Evolutionary conservation across 2,888 invertebrate genomes (phyloP).

Genomic region (Fragum sueziense): DNA sequence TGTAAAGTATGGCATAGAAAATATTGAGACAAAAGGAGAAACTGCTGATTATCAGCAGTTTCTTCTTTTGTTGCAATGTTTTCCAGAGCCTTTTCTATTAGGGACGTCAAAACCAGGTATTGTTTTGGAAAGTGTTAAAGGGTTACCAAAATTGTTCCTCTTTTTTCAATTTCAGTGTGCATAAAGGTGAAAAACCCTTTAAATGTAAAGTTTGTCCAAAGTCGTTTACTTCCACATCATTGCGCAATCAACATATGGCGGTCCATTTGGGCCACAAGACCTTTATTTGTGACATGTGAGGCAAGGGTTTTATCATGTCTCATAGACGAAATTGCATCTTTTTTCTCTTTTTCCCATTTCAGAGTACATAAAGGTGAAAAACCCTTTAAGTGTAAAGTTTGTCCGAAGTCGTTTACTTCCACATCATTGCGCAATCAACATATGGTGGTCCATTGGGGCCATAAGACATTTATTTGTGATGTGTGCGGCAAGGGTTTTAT

Average conservation of each 20-base stretch:
- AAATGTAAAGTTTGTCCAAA: constrained; percentile 56
- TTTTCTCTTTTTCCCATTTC: too few species aligned
- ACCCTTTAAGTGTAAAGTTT: constrained; percentile 57
- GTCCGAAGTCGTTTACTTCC: constrained; percentile 54
- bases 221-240: constrained; percentile 48
- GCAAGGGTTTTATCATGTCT: constrained; percentile 61
- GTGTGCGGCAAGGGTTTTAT: constrained; percentile 62
- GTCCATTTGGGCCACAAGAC: constrained; percentile 58
- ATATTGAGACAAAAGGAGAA: too few species aligned
- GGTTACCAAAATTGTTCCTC: too few species aligned
- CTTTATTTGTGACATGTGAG: constrained; percentile 61
- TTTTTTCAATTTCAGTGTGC: constrained; percentile 51
- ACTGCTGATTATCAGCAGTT: too few species aligned
- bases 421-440: constrained; percentile 56
- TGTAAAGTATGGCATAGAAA: too few species aligned
- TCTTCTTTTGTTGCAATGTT: too few species aligned
- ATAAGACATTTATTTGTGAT: constrained; percentile 59
- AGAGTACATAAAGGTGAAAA: constrained; percentile 58
- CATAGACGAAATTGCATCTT: too few species aligned
- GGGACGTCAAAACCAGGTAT: too few species aligned
- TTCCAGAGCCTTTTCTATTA: too few species aligned
- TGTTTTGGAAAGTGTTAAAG: too few species aligned
- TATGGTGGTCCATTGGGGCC: constrained; percentile 59
- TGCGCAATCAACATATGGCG: constrained; percentile 60
- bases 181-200: constrained; percentile 58